Base-by-base conservation (phyloP, 2,888 invertebrate genomes). In the Cerceris rybyensis region DNA sequence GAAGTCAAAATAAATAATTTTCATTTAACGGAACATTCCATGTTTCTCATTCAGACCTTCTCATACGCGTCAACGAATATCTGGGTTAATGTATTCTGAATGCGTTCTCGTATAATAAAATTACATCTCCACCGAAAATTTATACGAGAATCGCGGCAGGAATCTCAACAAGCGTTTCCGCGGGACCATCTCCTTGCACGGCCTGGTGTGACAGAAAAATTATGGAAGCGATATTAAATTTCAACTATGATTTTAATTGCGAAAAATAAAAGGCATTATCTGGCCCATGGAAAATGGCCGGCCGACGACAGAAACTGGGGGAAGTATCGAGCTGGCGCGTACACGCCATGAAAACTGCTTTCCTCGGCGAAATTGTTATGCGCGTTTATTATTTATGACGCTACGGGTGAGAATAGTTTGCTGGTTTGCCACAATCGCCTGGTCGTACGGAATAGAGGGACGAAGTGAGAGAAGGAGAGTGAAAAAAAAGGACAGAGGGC, bases 191-290 rank as follows among this genome's bases (percentile, higher is more conserved):
- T 8, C 17, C 39, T 14, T 55, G 16, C 67, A 69, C 55, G 57
- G 70, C 70, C 68, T 28, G 46, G 8, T 46, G 46, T 8, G 9
- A 59, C 69, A 46, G 64, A 78, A 87, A 89, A 89, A 87, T 89
- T 88, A 88, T 82, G 86, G 82, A 82, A 80, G 74, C 72, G 83
- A 88, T 88, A 90, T 90, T 90, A 89, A 88, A 90, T 90, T 90
- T 89, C 86, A 86, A 82, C 87, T 86, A 82, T 81, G 86, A 88
- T 87, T 91, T 89, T 90, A 88, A 90, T 89, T 90, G 87, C 84
- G 83, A 70, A 78, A 88, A 86, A 88, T 81, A 83, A 86, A 86
- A 85, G 83, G 80, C 83, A 65, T 41, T 14, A 66, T 39, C 59
- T 61, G 28, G 16, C 57, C 17, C 11, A 13, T 17, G 42, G 13